Evolutionary conservation across 92 coral and sea anemone genomes (phyloP).

Genomic region (Palythoa heliodiscus): DNA sequence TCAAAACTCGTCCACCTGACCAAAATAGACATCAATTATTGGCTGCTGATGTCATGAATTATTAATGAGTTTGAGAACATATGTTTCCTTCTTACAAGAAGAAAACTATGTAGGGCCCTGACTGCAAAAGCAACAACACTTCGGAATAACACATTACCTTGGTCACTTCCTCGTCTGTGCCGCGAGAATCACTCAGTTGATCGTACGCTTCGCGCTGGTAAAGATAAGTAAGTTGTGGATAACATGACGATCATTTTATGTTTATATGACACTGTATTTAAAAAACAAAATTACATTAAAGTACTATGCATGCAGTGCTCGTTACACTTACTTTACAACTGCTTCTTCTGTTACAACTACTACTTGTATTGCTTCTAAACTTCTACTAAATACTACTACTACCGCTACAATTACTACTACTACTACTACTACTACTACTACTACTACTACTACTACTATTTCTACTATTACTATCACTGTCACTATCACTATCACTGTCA

Average conservation of each 20-base stretch:
- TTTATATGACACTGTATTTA: not conserved
- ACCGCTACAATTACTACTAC: not conserved
- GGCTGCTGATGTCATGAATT: too few relatives aligned
- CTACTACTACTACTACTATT: not conserved
- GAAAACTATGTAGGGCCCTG: not conserved
- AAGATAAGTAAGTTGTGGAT: not conserved
- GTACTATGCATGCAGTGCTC: not conserved
- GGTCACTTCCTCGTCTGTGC: constrained; percentile 16
- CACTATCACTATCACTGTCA: not conserved
- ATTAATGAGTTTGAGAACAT: too few relatives aligned
- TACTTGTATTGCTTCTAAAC: not conserved
- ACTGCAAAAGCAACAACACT: not conserved
- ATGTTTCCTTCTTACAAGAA: not conserved
- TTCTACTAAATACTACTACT: not conserved
- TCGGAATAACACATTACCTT: constrained; percentile 8
- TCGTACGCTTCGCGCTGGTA: constrained; percentile 27
- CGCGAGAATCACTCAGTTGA: constrained; percentile 22
- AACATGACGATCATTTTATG: too few relatives aligned
- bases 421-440: too few relatives aligned
- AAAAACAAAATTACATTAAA: not conserved
- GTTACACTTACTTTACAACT: not conserved
- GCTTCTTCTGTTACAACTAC: not conserved
- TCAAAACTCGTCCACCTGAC: too few relatives aligned
- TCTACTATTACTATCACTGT: not conserved
- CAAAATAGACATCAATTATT: too few relatives aligned